phyloP scores from a whole-genome alignment of 2,888 invertebrate species.

The Pemphredon lugubris region DNA sequence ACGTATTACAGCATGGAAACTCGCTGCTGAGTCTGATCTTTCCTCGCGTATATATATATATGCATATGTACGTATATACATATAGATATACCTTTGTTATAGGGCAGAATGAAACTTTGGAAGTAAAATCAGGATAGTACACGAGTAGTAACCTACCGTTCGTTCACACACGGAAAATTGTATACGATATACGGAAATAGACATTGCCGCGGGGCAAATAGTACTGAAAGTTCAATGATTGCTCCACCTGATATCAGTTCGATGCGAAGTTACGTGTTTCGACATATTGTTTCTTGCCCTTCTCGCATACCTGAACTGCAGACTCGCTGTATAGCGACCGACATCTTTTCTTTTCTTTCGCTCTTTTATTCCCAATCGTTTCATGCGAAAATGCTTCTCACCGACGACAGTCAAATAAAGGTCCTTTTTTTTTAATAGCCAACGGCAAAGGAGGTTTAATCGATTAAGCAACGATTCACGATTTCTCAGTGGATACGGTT shows the following conservation, averaged over 20 bases:
- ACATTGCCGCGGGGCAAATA: constrained; percentile 49
- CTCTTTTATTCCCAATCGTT: constrained; percentile 7
- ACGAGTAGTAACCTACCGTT: constrained; percentile 20
- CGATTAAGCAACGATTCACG: too few species aligned
- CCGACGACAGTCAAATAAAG: background rate
- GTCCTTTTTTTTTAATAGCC: background rate
- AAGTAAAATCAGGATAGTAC: constrained; percentile 39
- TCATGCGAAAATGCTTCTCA: background rate
- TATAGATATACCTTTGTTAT: constrained; percentile 30
- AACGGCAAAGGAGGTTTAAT: background rate
- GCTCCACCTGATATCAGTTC: constrained; percentile 43
- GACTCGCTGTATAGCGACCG: background rate
- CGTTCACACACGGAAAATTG: constrained; percentile 27
- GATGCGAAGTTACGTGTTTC: constrained; percentile 40
- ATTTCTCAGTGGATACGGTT: too few species aligned
- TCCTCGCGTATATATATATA: background rate
- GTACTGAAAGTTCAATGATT: constrained; percentile 61
- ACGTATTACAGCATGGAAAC: too few species aligned
- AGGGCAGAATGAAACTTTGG: constrained; percentile 47
- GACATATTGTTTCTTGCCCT: constrained; percentile 33
- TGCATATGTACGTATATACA: background rate
- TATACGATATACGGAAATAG: constrained; percentile 30
- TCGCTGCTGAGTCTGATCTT: background rate
- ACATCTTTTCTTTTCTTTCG: background rate
- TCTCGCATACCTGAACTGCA: constrained; percentile 9